phyloP scores from a whole-genome alignment of 2,797 vertebrate species.

The Xenentodon cancila region DNA sequence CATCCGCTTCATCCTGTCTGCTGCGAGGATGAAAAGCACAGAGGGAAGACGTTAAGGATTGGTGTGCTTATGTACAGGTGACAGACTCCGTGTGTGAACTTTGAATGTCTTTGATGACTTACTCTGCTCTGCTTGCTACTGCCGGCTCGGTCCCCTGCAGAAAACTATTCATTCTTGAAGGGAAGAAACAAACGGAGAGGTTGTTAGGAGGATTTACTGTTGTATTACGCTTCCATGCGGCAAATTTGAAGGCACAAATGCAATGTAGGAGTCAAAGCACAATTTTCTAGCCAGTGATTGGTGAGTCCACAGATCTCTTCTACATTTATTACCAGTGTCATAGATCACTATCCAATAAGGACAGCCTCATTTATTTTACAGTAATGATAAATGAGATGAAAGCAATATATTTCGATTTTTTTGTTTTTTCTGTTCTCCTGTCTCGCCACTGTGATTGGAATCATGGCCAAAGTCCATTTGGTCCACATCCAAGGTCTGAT shows the following conservation, averaged over 20 bases:
- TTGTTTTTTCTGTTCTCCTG: slow-evolving; percentile 30
- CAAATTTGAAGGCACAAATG: slow-evolving; percentile 28
- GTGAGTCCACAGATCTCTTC: slow-evolving; percentile 23
- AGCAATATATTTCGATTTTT: slow-evolving; percentile 54
- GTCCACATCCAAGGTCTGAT: slow-evolving; percentile 54
- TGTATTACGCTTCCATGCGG: slow-evolving; percentile 11
- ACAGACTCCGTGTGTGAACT: slow-evolving; percentile 51
- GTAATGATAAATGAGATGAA: slow-evolving; percentile 65
- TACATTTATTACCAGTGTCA: slow-evolving; percentile 50
- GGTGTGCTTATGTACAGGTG: slow-evolving; percentile 55
- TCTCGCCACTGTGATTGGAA: slow-evolving; percentile 48
- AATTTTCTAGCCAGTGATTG: slow-evolving; percentile 52
- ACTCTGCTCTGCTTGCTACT: slow-evolving; percentile 87
- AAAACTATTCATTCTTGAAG: slow-evolving; percentile 91
- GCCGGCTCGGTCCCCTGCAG: slow-evolving; percentile 91
- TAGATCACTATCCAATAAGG: slow-evolving; percentile 49
- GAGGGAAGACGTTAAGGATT: slow-evolving; percentile 49
- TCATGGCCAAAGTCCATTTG: slow-evolving; percentile 50
- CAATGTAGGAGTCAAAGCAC: slow-evolving; percentile 30
- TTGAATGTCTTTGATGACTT: slow-evolving; percentile 73
- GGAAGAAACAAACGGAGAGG: slow-evolving; percentile 17
- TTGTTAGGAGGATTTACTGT: slow-evolving; percentile 47
- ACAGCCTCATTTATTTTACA: slow-evolving; percentile 58
- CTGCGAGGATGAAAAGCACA: slow-evolving; percentile 37
- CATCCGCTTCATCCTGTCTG: slow-evolving; percentile 66